Evolutionary conservation across 35 echinoderm and acorn worm genomes (phyloP).

Genomic region (Stichopus chloronotus): DNA sequence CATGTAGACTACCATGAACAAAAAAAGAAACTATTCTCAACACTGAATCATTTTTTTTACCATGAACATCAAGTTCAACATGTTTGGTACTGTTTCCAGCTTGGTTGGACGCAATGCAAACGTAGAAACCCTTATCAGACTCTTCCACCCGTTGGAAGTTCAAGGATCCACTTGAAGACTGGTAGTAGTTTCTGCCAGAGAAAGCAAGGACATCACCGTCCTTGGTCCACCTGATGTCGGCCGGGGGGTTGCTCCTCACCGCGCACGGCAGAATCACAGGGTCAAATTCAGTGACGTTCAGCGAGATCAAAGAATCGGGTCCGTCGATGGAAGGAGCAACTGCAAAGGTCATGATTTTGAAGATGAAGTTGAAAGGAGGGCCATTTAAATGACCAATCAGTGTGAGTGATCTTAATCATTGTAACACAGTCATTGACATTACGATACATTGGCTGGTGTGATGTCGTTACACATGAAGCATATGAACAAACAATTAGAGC

Average conservation of each 20-base stretch:
- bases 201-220: conserved; percentile 58
- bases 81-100: conserved; percentile 83
- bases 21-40: too few species aligned
- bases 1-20: too few species aligned
- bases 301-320: conserved; percentile 14
- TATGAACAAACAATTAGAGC: too few species aligned
- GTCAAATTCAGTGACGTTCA: conserved; percentile 66
- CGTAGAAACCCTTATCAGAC: conserved; percentile 69
- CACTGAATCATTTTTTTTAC: conserved; percentile 30
- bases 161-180: conserved; percentile 59
- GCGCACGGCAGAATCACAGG: conserved; percentile 70
- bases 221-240: conserved; percentile 75
- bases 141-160: conserved; percentile 59
- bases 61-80: conserved; percentile 65
- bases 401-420: too few species aligned
- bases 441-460: background rate
- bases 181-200: conserved; percentile 57
- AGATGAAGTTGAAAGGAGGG: background rate
- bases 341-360: conserved; percentile 26
- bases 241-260: conserved; percentile 67
- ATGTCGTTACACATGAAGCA: too few species aligned
- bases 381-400: background rate
- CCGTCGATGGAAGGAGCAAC: conserved; percentile 70
- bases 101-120: conserved; percentile 78
- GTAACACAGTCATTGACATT: background rate